Evolutionary conservation across 2,888 invertebrate genomes (phyloP).

Genomic region (Lasioglossum pauxillum): DNA sequence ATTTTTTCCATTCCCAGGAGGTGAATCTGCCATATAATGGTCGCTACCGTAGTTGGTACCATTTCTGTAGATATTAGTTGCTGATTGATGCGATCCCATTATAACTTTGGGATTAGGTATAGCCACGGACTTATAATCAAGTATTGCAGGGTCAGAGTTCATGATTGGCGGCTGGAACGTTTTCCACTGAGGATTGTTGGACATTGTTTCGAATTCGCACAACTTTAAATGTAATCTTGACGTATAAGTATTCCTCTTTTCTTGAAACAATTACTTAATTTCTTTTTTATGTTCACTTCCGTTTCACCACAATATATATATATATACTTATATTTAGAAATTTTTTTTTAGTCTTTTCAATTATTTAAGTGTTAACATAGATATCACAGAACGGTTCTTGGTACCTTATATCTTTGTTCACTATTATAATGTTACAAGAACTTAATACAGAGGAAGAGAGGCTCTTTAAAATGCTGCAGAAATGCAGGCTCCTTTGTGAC

Average conservation of each 20-base stretch:
- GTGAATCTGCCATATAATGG: constrained; percentile 83
- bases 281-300: constrained; percentile 71
- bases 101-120: constrained; percentile 85
- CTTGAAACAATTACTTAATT: constrained; percentile 73
- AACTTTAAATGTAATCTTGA: constrained; percentile 80
- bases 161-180: constrained; percentile 95
- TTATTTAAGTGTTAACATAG: constrained; percentile 85
- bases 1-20: constrained; percentile 79
- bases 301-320: constrained; percentile 75
- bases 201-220: constrained; percentile 86
- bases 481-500: constrained; percentile 75
- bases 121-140: constrained; percentile 92
- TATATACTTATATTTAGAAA: constrained; percentile 84
- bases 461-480: constrained; percentile 80
- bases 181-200: constrained; percentile 95
- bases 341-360: constrained; percentile 84
- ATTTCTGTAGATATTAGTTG: constrained; percentile 85
- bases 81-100: constrained; percentile 77
- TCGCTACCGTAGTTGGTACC: constrained; percentile 87
- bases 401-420: constrained; percentile 83
- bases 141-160: constrained; percentile 92
- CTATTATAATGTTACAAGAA: constrained; percentile 82
- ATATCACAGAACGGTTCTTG: constrained; percentile 89
- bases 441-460: constrained; percentile 82
- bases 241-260: constrained; percentile 79